phyloP scores from a whole-genome alignment of 2,797 vertebrate species.

The Betta splendens region DNA sequence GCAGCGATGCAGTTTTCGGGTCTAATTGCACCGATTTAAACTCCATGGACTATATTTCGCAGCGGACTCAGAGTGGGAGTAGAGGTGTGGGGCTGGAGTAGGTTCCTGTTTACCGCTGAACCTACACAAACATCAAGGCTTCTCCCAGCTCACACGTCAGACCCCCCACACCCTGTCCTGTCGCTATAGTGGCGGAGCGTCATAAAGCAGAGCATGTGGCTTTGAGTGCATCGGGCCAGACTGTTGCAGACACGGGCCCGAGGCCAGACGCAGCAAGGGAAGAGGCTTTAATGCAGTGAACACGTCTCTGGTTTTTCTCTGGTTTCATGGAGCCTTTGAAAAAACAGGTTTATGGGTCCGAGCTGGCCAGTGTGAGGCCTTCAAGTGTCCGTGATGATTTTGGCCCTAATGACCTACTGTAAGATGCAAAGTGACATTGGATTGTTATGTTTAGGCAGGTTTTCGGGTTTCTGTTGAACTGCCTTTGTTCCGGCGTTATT shows the following conservation, averaged over 20 bases:
- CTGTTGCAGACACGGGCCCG: conserved; percentile 50
- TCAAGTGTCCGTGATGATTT: conserved; percentile 28
- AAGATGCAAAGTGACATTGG: conserved; percentile 14
- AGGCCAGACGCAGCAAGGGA: conserved; percentile 50
- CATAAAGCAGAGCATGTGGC: conserved; percentile 66
- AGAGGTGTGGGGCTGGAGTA: not conserved
- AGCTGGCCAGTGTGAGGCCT: conserved; percentile 35
- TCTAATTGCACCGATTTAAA: conserved; percentile 36
- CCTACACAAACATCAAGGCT: conserved; percentile 14
- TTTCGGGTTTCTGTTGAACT: conserved; percentile 22
- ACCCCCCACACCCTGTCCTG: not conserved
- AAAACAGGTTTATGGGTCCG: conserved; percentile 67
- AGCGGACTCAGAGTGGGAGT: conserved; percentile 4
- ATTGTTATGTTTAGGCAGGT: no score
- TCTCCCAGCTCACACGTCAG: conserved; percentile 12
- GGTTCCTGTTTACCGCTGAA: not conserved
- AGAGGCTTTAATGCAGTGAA: conserved; percentile 68
- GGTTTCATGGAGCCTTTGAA: conserved; percentile 54
- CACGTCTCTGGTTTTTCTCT: conserved; percentile 77
- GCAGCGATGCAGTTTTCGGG: conserved; percentile 35
- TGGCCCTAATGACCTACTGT: conserved; percentile 20
- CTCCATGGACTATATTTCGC: conserved; percentile 16
- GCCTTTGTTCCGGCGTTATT: conserved; percentile 70
- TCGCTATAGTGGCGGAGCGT: conserved; percentile 55
- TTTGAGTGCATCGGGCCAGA: conserved; percentile 61